Evolutionary conservation across 2,113 vertebrate genomes (phyloP), one percentile per base, ranked within the genome.

Genomic region (Psilopsiagon aymara): DNA sequence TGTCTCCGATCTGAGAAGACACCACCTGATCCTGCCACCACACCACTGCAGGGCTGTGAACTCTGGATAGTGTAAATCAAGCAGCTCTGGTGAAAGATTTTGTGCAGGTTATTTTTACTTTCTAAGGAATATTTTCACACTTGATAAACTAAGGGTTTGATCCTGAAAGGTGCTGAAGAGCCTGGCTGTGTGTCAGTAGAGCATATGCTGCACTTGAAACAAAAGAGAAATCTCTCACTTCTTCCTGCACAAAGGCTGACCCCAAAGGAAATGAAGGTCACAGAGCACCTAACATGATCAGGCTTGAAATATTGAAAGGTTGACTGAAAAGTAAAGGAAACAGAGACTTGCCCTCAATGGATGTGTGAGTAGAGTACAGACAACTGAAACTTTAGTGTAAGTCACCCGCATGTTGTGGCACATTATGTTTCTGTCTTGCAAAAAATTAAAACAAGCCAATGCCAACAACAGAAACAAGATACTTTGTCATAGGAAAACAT

Each of bases 21-120:
- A 3, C 15, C 8, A 8, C 8, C 31, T 53, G 39, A 21, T 70
- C 39, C 53, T 75, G 11, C 33, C 15, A 16, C 27, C 9, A 2
- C 14, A 52, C 5, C 29, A 47, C 37, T 0, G 0, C 24, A 43
- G 24, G 18, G 3, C 55, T 86, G 35, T 63, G 23, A 73, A 33
- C 47, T 35, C 63, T 85, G 44, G 49, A 28, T 59, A 14, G 6
- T 27, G 9, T 9, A 63, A 92, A 90, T 17, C 9, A 31, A 78
- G 35, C 5, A 82, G 28, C 19, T 27, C 13, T 59, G 24, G 10
- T 13, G 24, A 88, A 86, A 51, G 28, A 27, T 66, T 31, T 64
- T 47, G 51, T 43, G 24, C 39, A 47, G 49, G 31, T 4, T 53
- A 3, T 9, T 17, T 85, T 63, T 67, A 29, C 24, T 85, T 74